Evolutionary conservation across 2,888 invertebrate species (phyloP), one percentile per base, ranked within the genome.

Genomic region (Argyra leucocephala): DNA sequence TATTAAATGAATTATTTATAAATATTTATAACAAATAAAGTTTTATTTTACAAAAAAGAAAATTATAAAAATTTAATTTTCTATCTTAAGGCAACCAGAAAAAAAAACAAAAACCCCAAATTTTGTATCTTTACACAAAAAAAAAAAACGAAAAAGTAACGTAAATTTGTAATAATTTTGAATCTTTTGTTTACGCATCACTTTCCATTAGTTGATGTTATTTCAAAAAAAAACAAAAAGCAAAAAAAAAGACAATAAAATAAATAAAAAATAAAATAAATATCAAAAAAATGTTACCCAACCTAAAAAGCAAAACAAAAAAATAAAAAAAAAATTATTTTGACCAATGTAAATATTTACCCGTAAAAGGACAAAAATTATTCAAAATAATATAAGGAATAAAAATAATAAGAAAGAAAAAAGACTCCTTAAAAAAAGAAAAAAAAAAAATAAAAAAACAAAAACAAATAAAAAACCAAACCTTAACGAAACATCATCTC

Each of bases 131-230:
- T 1, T 48, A 48, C 18, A 48, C 5, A 48, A 48, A 48, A 48
- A 48, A 4, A 48, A 31, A 10, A 31, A 31, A 10, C 5, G 10
- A 31, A 31, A 48, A 48, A 48, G 48, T 48, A 48, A 48, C 12
- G 18, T 48, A 48, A 48, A 48, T 48, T 48, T 48, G 48, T 48
- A 48, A 48, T 48, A 48, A 48, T 48, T 48, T 48, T 48, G 12
- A 48, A 48, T 48, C 48, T 48, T 59, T 59, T 59, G 59, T 59
- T 59, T 59, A 59, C 59, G 59, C 59, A 59, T 59, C 59, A 59
- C 59, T 59, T 59, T 59, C 48, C 48, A 48, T 48, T 48, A 48
- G 48, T 48, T 48, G 48, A 48, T 48, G 48, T 48, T 48, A 18
- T 48, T 18, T 18, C 18, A 12, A 31, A 6, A 9, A 48, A 48